Base-by-base conservation (phyloP, 2,797 vertebrate genomes). In the Rhinichthys osculus region DNA sequence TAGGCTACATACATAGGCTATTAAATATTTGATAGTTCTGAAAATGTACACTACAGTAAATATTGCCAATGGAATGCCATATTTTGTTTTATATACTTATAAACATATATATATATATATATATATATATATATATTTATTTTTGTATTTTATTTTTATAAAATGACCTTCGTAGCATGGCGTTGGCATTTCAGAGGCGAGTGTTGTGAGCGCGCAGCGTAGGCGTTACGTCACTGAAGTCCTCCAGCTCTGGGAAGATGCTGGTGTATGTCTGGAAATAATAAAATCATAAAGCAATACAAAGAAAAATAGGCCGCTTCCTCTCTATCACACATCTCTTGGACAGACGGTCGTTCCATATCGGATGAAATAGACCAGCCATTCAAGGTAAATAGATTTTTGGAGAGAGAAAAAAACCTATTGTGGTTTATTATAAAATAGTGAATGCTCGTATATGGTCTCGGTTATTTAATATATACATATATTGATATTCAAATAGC, bases 221-320 rank as follows among this genome's bases (percentile, higher is more conserved):
- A 92, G 92, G 86, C 93, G 92, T 96, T 94, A 96, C 95, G 95
- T 96, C 95, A 96, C 93, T 86, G 93, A 93, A 91, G 94, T 93
- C 93, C 93, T 94, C 93, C 92, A 93, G 93, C 94, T 93, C 93
- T 92, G 89, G 87, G 86, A 93, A 94, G 95, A 94, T 93, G 91
- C 94, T 93, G 92, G 78, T 92, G 87, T 52, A 90, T 91, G 93
- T 93, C 94, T 92, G 91, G 88, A 88, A 92, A 90, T 93, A 94
- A 90, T 82, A 92, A 93, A 93, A 94, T 87, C 89, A 87, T 90
- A 91, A 88, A 91, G 87, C 84, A 89, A 83, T 88, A 91, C 76
- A 86, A 87, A 88, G 47, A 87, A 88, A 77, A 80, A 90, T 62
- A 77, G 81, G 19, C 76, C 69, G 54, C 35, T 73, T 81, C 71